A percentile compares a stretch with the other conserved stretches of the same genome.
Evolutionary conservation across 2,113 vertebrate species (phyloP).

Genomic region (Marmota monax): DNA sequence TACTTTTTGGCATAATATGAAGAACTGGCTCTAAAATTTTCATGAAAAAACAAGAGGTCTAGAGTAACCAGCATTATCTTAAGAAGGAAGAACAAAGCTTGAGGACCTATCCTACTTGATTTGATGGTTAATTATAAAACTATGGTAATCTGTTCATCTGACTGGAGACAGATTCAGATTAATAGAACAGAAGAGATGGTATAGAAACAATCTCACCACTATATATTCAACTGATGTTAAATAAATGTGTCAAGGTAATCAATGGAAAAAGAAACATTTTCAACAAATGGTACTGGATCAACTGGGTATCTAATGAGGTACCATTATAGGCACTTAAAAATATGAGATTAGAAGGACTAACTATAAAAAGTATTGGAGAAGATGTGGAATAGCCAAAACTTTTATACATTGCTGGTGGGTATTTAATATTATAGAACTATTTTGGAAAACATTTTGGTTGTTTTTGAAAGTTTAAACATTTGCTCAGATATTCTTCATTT

Average conservation of each 20-base stretch:
- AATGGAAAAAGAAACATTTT: background rate
- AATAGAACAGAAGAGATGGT: background rate
- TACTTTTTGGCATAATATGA: background rate
- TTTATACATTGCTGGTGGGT: background rate
- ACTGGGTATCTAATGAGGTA: background rate
- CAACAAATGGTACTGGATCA: background rate
- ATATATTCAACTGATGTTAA: background rate
- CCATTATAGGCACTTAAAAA: background rate
- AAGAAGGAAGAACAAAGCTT: background rate
- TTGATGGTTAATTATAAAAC: background rate
- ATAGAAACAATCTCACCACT: background rate
- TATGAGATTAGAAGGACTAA: background rate
- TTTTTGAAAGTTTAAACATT: conserved; percentile 10
- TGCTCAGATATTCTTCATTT: background rate
- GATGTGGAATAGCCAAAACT: background rate
- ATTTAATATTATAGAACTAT: background rate
- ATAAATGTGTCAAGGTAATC: background rate
- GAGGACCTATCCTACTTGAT: background rate
- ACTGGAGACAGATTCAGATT: background rate
- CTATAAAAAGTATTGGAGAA: background rate
- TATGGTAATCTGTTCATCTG: background rate
- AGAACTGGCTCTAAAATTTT: background rate
- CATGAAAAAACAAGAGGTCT: background rate
- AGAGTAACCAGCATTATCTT: background rate
- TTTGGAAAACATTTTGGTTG: background rate